phyloP scores from a whole-genome alignment of 1,140 invertebrate genomes.

The Tribolium castaneum region DNA sequence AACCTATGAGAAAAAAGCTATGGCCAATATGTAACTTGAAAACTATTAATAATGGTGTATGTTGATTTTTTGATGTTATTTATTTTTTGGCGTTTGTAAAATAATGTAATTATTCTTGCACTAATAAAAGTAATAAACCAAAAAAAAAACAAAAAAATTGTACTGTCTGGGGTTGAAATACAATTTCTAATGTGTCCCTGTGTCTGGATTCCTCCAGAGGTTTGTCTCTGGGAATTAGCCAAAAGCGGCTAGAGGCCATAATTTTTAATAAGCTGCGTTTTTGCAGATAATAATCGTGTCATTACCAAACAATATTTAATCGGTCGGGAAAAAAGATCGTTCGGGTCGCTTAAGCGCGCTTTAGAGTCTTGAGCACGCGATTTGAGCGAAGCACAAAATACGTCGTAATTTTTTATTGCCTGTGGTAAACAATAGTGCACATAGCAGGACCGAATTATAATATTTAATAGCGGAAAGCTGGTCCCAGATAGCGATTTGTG shows the following conservation, averaged over 20 bases:
- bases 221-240: neutral
- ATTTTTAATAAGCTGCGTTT: slow-evolving; percentile 12
- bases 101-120: too few relatives aligned
- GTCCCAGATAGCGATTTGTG: slow-evolving; percentile 48
- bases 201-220: too few relatives aligned
- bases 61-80: too few relatives aligned
- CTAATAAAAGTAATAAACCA: too few relatives aligned
- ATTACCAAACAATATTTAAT: slow-evolving; percentile 19
- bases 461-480: slow-evolving; percentile 50
- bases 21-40: too few relatives aligned
- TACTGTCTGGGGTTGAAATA: too few relatives aligned
- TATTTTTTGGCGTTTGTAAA: too few relatives aligned
- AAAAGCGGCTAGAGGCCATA: neutral
- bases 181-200: too few relatives aligned
- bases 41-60: too few relatives aligned
- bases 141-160: too few relatives aligned
- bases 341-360: slow-evolving; percentile 11
- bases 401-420: slow-evolving; percentile 53
- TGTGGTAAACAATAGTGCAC: slow-evolving; percentile 52
- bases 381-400: slow-evolving; percentile 43
- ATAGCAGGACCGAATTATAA: slow-evolving; percentile 53
- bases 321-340: neutral
- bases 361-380: slow-evolving; percentile 13
- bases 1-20: too few relatives aligned
- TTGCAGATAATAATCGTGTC: neutral